phyloP scores from a whole-genome alignment of 2,888 invertebrate species.

The Cerceris rybyensis region DNA sequence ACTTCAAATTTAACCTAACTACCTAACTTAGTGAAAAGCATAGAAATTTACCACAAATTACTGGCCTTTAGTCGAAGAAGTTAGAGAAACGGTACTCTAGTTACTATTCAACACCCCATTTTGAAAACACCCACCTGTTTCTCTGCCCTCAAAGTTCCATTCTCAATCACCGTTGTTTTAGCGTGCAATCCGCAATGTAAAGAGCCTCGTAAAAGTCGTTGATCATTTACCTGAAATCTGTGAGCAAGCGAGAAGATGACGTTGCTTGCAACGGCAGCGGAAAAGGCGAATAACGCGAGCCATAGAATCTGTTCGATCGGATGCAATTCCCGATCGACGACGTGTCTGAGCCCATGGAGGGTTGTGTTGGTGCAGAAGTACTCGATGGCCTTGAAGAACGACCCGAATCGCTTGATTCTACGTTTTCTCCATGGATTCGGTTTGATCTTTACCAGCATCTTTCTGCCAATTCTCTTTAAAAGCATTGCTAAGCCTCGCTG shows the following conservation, averaged over 20 bases:
- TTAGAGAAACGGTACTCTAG: too few species aligned
- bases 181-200: not conserved
- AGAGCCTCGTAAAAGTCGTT: not conserved
- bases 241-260: slow-evolving; percentile 43
- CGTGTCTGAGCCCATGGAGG: slow-evolving; percentile 56
- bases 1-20: too few species aligned
- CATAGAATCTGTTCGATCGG: slow-evolving; percentile 65
- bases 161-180: too few species aligned
- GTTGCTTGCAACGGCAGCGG: slow-evolving; percentile 57
- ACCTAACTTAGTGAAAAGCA: too few species aligned
- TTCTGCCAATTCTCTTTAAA: slow-evolving; percentile 6
- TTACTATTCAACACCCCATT: too few species aligned
- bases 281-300: slow-evolving; percentile 63
- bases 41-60: too few species aligned
- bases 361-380: slow-evolving; percentile 51
- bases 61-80: too few species aligned
- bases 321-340: slow-evolving; percentile 54
- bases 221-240: slow-evolving; percentile 50
- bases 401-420: slow-evolving; percentile 15
- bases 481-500: not conserved
- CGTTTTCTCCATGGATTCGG: slow-evolving; percentile 21
- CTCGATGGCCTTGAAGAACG: slow-evolving; percentile 6
- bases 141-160: too few species aligned
- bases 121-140: too few species aligned
- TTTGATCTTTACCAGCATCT: slow-evolving; percentile 21